Conservation (phyloP, 2,113 vertebrate species). For the Petromus typicus region DNA sequence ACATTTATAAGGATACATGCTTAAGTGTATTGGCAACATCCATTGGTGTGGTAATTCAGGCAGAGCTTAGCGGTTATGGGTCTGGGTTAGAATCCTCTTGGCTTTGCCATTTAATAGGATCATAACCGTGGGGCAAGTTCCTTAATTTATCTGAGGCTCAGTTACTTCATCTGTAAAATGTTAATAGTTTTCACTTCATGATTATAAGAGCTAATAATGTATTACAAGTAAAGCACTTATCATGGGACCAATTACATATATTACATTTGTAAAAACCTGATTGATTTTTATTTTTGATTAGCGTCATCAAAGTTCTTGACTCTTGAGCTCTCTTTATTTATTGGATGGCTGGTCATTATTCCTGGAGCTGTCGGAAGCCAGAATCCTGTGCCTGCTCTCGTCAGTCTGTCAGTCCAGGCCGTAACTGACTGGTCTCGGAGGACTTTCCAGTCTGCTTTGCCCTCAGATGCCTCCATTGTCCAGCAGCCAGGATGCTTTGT, state of each 20-base stretch:
- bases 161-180: slow-evolving; percentile 54
- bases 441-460: neutral
- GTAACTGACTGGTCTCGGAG: neutral
- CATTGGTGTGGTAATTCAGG: neutral
- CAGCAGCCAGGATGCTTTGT: neutral
- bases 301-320: slow-evolving; percentile 14
- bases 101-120: slow-evolving; percentile 4
- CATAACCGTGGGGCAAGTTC: neutral
- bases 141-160: slow-evolving; percentile 57
- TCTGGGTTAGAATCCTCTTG: neutral
- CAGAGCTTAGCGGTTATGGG: neutral
- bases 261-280: slow-evolving; percentile 8
- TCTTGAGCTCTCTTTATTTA: neutral
- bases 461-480: neutral
- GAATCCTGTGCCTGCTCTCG: neutral
- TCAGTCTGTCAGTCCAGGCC: neutral
- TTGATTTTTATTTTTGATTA: slow-evolving; percentile 53
- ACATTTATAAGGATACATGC: neutral
- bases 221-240: neutral
- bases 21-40: neutral
- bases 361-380: neutral
- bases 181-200: slow-evolving; percentile 39
- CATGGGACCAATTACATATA: neutral
- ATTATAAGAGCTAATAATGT: slow-evolving; percentile 41
- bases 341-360: neutral